A percentile compares a stretch with the other conserved stretches of the same genome.
Evolutionary conservation across 1,140 invertebrate species (phyloP).

Genomic region (Diachasmimorpha longicaudata): DNA sequence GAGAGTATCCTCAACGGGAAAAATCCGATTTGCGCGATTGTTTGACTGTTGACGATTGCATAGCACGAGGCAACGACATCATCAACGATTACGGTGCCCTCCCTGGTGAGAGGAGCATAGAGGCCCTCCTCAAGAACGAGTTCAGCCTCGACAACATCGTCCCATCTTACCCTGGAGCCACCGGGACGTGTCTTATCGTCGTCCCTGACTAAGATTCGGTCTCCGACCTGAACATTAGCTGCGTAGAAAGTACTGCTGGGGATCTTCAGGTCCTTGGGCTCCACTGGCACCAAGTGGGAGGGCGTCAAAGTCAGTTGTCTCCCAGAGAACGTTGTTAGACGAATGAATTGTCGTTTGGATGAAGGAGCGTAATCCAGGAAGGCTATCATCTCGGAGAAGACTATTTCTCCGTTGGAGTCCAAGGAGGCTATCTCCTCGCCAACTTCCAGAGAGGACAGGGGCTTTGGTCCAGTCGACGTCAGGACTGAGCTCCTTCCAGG

Average conservation of each 20-base stretch:
- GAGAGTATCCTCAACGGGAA: constrained; percentile 74
- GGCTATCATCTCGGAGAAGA: constrained; percentile 86
- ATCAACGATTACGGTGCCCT: constrained; percentile 90
- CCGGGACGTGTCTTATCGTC: constrained; percentile 56
- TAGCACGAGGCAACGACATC: constrained; percentile 93
- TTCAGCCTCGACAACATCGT: constrained; percentile 69
- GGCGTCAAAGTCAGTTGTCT: constrained; percentile 79
- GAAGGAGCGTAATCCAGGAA: constrained; percentile 84
- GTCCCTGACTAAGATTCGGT: constrained; percentile 62
- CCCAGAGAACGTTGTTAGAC: constrained; percentile 74
- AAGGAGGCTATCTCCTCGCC: constrained; percentile 86
- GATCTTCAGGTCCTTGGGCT: constrained; percentile 12
- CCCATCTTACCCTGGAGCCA: constrained; percentile 58
- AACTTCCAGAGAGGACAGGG: constrained; percentile 70
- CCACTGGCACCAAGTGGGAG: constrained; percentile 76
- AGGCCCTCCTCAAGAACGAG: constrained; percentile 73
- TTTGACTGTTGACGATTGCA: constrained; percentile 85
- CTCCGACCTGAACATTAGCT: constrained; percentile 63
- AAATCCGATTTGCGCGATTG: constrained; percentile 83
- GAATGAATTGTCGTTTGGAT: constrained; percentile 73
- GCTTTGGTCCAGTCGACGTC: constrained; percentile 63
- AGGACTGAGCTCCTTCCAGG: constrained; percentile 69
- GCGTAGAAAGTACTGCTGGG: constrained; percentile 66
- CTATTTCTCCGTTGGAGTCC: constrained; percentile 69
- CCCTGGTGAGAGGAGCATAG: constrained; percentile 86